Percentiles rank a stretch among this genome's conserved stretches.
phyloP scores from a whole-genome alignment of 2,888 invertebrate genomes.

The Trichopoda pennipes region DNA sequence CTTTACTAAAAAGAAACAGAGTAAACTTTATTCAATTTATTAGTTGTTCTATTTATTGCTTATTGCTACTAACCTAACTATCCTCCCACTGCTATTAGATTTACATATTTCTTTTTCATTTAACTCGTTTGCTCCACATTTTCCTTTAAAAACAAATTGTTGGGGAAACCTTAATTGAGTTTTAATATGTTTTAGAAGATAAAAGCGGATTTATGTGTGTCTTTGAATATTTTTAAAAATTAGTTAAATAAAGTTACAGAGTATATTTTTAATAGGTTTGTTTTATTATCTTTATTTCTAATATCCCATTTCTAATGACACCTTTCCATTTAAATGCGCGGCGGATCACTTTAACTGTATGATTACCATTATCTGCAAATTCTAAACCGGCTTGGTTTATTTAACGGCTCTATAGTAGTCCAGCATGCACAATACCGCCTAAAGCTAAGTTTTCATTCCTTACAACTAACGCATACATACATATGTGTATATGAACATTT shows the following conservation, averaged over 20 bases:
- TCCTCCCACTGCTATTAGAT: not conserved
- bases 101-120: not conserved
- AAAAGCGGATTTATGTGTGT: not conserved
- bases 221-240: not conserved
- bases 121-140: not conserved
- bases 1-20: slow-evolving; percentile 39
- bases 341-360: too few relatives aligned
- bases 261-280: too few relatives aligned
- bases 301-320: too few relatives aligned
- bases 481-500: too few relatives aligned
- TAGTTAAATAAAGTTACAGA: not conserved
- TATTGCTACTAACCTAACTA: slow-evolving; percentile 54
- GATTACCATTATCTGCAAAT: too few relatives aligned
- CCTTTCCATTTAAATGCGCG: too few relatives aligned
- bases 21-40: slow-evolving; percentile 29
- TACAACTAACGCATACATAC: too few relatives aligned
- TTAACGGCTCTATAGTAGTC: too few relatives aligned
- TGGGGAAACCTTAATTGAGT: not conserved
- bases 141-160: slow-evolving; percentile 20
- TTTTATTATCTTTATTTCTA: too few relatives aligned
- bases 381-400: too few relatives aligned
- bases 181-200: not conserved
- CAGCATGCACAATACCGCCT: too few relatives aligned
- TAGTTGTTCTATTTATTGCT: slow-evolving; percentile 41
- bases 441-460: too few relatives aligned